Base-by-base conservation (phyloP, 2,797 vertebrate genomes). In the Poecilia velifera region DNA sequence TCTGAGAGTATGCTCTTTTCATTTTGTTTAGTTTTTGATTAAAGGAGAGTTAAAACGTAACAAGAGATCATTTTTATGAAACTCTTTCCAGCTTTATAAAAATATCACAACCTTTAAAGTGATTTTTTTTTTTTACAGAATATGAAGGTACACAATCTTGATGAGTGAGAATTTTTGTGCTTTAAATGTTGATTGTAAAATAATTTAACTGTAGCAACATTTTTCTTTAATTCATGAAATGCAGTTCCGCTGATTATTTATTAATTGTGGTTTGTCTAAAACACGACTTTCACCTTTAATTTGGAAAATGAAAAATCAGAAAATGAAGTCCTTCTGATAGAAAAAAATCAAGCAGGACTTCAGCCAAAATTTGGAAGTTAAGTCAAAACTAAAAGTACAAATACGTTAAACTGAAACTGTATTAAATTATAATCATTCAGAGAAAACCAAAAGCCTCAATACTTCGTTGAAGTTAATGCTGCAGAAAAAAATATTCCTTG, bases 381-480 rank as follows among this genome's bases (percentile, higher is more conserved):
- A 68, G 9, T 22, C 64, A n/a, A 39, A 41, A 2, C 22, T 25
- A 25, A 34, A 64, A 64, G 31, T 14, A 1, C 57, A 59, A 59
- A 10, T 34, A 28, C 25, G 16, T 59, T 59, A 59, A 16, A 13
- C 20, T 41, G n/a, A 13, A 25, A 41, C 1, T n/a, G 2, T 3
- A 16, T n/a, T 16, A 71, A 28, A 71, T 45, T 0, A 31, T 28
- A 59, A 70, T 14, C 3, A 66, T 39, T 43, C 22, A 28, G 41
- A 71, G 41, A 71, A 71, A 43, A 70, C 4, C 36, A 41, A 43
- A 70, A 70, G 39, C 43, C 39, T n/a, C n/a, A 70, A 28, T 3
- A 80, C 79, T 76, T 14, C 39, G 18, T 57, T 57, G n/a, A 68
- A 39, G n/a, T 66, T 53, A 45, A 84, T 76, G 22, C 82, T 25